phyloP scores from a whole-genome alignment of 2,888 invertebrate species.

The Idaea aversata region DNA sequence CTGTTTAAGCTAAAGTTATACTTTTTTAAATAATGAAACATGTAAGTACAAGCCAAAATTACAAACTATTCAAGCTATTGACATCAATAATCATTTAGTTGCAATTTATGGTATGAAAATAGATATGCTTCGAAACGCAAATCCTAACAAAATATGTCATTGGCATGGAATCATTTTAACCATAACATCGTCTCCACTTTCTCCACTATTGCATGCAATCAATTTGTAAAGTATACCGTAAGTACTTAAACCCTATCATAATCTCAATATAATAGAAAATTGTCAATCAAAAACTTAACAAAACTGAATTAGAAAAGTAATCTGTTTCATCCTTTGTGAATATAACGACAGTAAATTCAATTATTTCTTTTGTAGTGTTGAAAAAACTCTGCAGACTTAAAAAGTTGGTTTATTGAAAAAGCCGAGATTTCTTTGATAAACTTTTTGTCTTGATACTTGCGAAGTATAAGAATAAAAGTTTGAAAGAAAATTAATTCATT shows the following conservation, averaged over 20 bases:
- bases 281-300: not conserved
- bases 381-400: slow-evolving; percentile 7
- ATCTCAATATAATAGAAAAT: not conserved
- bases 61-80: no score
- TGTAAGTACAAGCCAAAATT: no score
- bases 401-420: slow-evolving; percentile 4
- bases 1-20: no score
- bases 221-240: no score
- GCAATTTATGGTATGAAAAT: no score
- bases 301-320: not conserved
- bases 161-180: no score
- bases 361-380: slow-evolving; percentile 28
- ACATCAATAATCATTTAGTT: no score
- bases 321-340: slow-evolving; percentile 20
- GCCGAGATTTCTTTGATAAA: slow-evolving; percentile 3
- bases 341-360: slow-evolving; percentile 27
- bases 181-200: no score
- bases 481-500: not conserved
- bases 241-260: not conserved
- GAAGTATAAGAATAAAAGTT: not conserved
- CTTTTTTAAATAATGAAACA: no score
- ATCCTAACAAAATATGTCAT: no score
- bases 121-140: no score
- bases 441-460: not conserved
- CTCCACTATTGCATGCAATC: no score